Conservation (phyloP, 2,797 vertebrate species). For the Cossypha heuglini region DNA sequence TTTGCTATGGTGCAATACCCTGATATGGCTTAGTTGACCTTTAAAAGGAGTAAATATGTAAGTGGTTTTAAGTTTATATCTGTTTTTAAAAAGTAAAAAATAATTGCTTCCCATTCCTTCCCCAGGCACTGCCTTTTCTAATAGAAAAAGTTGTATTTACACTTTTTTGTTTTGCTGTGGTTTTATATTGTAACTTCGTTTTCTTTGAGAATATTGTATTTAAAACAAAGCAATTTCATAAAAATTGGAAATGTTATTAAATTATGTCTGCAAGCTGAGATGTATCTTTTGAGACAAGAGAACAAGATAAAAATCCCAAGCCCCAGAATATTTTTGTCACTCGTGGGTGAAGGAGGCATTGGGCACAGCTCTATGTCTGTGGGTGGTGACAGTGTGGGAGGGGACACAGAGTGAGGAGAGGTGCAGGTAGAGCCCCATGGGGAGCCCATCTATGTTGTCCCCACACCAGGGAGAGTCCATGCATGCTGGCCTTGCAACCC, state of each 20-base stretch:
- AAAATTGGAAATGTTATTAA: conserved; percentile 55
- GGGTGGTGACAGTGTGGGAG: not conserved
- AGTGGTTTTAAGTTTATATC: conserved; percentile 18
- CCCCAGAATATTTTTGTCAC: not conserved
- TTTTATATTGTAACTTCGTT: conserved; percentile 68
- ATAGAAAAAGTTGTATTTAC: conserved; percentile 43
- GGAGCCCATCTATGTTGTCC: not conserved
- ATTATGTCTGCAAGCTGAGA: conserved; percentile 39
- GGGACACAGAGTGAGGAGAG: rapidly evolving
- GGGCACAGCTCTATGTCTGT: not conserved
- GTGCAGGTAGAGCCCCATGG: rapidly evolving
- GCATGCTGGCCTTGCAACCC: rapidly evolving
- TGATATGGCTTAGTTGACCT: not conserved
- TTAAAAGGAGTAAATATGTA: not conserved
- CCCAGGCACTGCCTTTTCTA: conserved; percentile 46
- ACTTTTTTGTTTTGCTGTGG: conserved; percentile 15
- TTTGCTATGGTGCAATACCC: not conserved
- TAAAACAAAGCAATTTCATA: conserved; percentile 58
- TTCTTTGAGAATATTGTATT: conserved; percentile 67
- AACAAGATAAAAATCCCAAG: not conserved
- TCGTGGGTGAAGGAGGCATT: not conserved
- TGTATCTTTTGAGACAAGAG: conserved; percentile 10
- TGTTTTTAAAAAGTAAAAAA: conserved; percentile 34
- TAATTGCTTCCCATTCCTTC: conserved; percentile 1
- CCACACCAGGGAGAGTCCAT: not conserved